Conservation (phyloP, 2,113 vertebrate genomes). For the Strix aluco region DNA sequence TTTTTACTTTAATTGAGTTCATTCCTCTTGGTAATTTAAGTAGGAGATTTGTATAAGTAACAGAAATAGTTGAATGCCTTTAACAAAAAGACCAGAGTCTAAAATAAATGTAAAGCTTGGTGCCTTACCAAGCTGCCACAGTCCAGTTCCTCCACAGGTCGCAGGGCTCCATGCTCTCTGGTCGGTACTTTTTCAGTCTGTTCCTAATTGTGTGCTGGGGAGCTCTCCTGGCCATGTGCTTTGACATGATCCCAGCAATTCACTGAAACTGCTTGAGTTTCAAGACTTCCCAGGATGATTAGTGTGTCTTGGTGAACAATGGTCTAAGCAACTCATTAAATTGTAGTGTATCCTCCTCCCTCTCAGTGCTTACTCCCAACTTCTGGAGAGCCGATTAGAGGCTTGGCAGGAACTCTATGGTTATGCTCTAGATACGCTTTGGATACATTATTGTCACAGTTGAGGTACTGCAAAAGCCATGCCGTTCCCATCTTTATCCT, state of each 20-base stretch:
- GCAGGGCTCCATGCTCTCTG: background rate
- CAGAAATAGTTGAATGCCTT: background rate
- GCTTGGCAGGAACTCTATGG: constrained; percentile 53
- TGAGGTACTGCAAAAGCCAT: constrained; percentile 46
- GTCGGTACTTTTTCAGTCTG: background rate
- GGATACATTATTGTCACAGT: constrained; percentile 63
- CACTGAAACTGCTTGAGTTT: background rate
- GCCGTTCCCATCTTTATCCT: background rate
- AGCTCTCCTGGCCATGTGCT: background rate
- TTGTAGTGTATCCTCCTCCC: background rate
- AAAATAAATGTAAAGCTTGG: background rate
- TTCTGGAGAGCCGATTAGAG: constrained; percentile 48
- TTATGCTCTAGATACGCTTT: constrained; percentile 63
- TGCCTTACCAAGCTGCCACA: background rate
- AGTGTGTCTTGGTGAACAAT: constrained; percentile 13
- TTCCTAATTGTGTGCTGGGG: background rate
- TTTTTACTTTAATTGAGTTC: background rate
- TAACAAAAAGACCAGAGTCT: background rate
- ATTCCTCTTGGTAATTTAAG: background rate
- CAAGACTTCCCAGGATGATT: background rate
- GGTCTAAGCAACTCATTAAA: background rate
- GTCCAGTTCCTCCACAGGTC: background rate
- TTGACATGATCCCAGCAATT: background rate
- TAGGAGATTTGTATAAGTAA: background rate
- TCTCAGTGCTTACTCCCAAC: constrained; percentile 1